A percentile compares a stretch with the other conserved stretches of the same genome.
These are phyloP conservation scores for Nyctibius bracteatus DNA, from an alignment of 2,113 vertebrate genomes.

Conservation along the genomic window DNA sequence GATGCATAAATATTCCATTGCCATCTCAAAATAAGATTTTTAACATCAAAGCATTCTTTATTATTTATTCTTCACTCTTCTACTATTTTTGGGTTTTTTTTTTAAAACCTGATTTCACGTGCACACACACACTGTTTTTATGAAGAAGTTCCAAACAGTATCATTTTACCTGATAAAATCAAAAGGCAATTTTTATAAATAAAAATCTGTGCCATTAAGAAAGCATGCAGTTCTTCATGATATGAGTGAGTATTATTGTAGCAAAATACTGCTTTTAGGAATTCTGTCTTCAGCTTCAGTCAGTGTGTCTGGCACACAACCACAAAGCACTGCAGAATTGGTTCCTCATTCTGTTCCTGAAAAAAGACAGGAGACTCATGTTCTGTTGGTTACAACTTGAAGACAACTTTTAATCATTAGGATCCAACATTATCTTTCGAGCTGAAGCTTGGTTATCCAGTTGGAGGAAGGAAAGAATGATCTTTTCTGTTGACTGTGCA, in stretches of 20 bases:
- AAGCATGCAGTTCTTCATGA: not conserved
- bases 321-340: not conserved
- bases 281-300: not conserved
- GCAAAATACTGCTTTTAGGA: not conserved
- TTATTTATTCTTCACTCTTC: not conserved
- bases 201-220: not conserved
- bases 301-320: accelerated
- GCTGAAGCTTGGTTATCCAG: not conserved
- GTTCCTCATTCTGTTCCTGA: accelerated
- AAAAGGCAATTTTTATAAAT: not conserved
- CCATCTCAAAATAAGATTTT: not conserved
- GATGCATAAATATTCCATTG: not conserved
- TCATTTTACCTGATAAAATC: not conserved
- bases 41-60: not conserved
- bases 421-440: not conserved
- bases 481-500: not conserved
- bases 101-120: not conserved
- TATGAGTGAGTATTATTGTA: not conserved
- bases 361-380: not conserved
- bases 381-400: not conserved
- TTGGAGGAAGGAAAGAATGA: not conserved
- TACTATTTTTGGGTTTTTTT: not conserved
- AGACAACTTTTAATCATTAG: not conserved
- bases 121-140: accelerated
- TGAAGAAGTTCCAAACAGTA: not conserved